These are phyloP conservation scores for Pontoporia blainvillei DNA, from an alignment of 2,113 vertebrate genomes.

Conservation along the genomic window DNA sequence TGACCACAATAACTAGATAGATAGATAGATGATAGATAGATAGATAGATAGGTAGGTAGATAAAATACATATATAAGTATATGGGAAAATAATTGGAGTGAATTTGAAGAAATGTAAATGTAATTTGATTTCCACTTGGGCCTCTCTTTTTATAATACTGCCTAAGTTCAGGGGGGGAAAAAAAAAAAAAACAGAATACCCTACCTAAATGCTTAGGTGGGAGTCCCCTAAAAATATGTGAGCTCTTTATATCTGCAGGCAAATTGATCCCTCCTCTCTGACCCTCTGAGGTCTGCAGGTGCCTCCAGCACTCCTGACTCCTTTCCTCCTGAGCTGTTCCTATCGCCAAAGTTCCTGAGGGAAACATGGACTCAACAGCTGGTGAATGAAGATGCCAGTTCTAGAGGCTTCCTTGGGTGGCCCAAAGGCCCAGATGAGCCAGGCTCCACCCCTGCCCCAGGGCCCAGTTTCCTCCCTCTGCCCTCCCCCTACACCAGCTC, in stretches of 20 bases:
- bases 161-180: neutral
- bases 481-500: neutral
- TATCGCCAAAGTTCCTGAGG: neutral
- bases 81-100: neutral
- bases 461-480: neutral
- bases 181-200: neutral
- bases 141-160: neutral
- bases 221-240: neutral
- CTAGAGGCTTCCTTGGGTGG: neutral
- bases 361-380: neutral
- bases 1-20: neutral
- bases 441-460: neutral
- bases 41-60: neutral
- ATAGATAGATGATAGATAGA: neutral
- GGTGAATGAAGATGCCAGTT: neutral
- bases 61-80: neutral
- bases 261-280: neutral
- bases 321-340: neutral
- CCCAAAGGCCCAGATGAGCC: neutral
- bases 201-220: neutral
- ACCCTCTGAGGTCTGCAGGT: neutral
- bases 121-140: neutral
- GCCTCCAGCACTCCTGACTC: neutral
- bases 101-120: neutral
- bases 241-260: neutral